A percentile compares a stretch with the other conserved stretches of the same genome.
Conservation (phyloP, 2,888 invertebrate species). For the Girardia tigrina region DNA sequence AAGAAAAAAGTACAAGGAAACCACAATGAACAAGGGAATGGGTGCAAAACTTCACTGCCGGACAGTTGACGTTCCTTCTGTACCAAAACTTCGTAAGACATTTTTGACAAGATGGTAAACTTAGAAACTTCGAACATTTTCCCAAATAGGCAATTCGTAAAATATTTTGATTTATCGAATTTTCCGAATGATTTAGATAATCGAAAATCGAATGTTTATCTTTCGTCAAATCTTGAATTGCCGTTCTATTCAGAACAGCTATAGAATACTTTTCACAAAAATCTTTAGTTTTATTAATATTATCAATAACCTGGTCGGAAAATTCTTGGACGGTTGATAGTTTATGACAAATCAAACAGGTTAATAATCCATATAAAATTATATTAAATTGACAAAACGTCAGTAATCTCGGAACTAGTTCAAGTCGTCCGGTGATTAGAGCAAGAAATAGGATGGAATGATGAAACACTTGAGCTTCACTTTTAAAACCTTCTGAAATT, state of each 20-base stretch:
- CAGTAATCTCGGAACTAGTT: not conserved
- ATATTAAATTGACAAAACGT: not conserved
- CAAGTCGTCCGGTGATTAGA: not conserved
- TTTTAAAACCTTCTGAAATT: not conserved
- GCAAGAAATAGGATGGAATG: not conserved
- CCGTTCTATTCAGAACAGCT: not conserved
- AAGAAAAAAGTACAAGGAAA: conserved; percentile 28
- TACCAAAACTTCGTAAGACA: not conserved
- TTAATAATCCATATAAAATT: conserved; percentile 5
- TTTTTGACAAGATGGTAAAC: conserved; percentile 30
- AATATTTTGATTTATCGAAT: not conserved
- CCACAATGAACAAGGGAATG: conserved; percentile 17
- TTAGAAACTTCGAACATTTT: conserved; percentile 27
- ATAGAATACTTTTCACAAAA: conserved; percentile 1
- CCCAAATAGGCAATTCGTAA: conserved; percentile 13
- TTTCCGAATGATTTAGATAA: not conserved
- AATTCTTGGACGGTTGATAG: not conserved
- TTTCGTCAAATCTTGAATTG: not conserved
- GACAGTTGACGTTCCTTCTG: not conserved
- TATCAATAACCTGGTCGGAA: not conserved
- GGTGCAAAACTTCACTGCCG: not conserved
- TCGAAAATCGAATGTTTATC: not conserved
- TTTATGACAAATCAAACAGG: not conserved
- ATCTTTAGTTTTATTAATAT: not conserved
- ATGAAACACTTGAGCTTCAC: not conserved